Conservation (phyloP, 2,888 invertebrate genomes). For the Rhaphigaster nebulosa region DNA sequence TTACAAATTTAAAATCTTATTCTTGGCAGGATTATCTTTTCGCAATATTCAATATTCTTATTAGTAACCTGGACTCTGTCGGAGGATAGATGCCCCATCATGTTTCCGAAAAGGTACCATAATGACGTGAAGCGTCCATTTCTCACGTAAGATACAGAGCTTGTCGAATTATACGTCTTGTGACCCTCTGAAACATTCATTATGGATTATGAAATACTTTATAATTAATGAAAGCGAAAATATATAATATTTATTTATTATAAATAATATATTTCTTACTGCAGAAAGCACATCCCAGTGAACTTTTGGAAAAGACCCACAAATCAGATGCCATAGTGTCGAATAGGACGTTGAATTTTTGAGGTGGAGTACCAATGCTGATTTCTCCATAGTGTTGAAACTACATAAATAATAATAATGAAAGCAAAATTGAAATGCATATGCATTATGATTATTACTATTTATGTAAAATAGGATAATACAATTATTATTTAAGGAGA, state of each 20-base stretch:
- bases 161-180: neutral
- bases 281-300: neutral
- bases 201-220: neutral
- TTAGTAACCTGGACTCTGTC: neutral
- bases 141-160: neutral
- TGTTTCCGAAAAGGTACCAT: neutral
- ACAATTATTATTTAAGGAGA: too few species aligned
- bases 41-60: neutral
- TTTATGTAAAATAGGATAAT: too few species aligned
- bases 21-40: too few species aligned
- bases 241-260: neutral
- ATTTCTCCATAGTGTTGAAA: conserved; percentile 20
- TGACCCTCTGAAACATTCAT: neutral
- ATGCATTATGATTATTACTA: too few species aligned
- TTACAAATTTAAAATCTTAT: too few species aligned
- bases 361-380: neutral
- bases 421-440: too few species aligned
- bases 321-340: neutral
- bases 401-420: neutral
- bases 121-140: neutral
- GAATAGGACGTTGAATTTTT: neutral
- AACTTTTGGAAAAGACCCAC: neutral
- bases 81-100: neutral
- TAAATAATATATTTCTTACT: neutral
- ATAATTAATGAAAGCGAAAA: too few species aligned